Evolutionary conservation across 53 echinoderm and acorn worm species (phyloP).

Genomic region (Zoroaster sp.): DNA sequence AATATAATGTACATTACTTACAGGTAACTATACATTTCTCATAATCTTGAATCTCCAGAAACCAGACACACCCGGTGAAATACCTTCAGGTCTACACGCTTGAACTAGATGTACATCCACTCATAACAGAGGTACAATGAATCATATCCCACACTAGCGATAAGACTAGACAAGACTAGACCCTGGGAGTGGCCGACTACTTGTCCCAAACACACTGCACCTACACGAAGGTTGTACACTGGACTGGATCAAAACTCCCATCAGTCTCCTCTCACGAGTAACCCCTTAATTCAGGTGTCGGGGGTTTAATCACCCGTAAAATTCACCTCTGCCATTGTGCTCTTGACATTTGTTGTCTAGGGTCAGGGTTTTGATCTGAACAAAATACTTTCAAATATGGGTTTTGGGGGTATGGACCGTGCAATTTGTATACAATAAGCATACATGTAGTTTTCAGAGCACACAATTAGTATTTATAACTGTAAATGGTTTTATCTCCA

Average conservation of each 20-base stretch:
- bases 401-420: neutral
- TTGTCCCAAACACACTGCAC: too few species aligned
- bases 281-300: neutral
- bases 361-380: constrained; percentile 2
- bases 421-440: too few species aligned
- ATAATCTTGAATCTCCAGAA: too few species aligned
- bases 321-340: constrained; percentile 8
- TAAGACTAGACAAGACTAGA: too few species aligned
- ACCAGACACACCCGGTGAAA: too few species aligned
- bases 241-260: neutral
- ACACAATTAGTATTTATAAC: neutral
- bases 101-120: too few species aligned
- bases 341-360: constrained; percentile 12
- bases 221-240: neutral
- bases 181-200: too few species aligned
- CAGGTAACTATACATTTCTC: too few species aligned
- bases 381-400: neutral
- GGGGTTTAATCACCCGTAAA: constrained; percentile 16
- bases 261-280: neutral
- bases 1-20: too few species aligned
- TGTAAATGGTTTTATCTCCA: neutral
- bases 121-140: too few species aligned
- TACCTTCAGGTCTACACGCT: too few species aligned
- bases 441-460: neutral
- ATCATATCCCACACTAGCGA: too few species aligned